Base-by-base conservation (phyloP, 2,888 invertebrate genomes). In the Pristionchus japonicus region DNA sequence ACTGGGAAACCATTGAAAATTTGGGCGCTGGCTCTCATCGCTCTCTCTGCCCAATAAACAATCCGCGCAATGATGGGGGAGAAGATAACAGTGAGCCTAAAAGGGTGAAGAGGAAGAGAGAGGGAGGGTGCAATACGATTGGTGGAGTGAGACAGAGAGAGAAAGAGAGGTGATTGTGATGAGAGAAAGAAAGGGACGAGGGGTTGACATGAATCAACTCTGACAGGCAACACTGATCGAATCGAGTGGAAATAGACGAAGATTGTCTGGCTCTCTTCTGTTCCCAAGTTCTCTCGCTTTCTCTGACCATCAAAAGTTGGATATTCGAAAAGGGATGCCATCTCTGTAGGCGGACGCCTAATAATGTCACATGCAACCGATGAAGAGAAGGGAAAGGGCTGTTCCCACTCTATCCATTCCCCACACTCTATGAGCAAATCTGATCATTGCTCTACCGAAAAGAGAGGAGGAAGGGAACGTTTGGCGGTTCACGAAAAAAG, bases 161-260 rank as follows among this genome's bases (percentile, higher is more conserved):
- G 15, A 43, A n/a, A 74, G 27, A 43, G 80, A 80, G 80, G 80
- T 27, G 82, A 80, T 40, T 47, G 82, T 34, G 80, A 80, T 37
- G 80, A 47, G 80, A 80, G 74, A 40, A 31, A 74, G 74, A 34
- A 11, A 43, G 80, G 20, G 47, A 23, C 70, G n/a, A n/a, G n/a
- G n/a, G 37, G 27, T 70, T 77, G 77, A 77, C 77, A 77, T 43
- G 77, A 77, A 77, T 77, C 77, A 77, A 77, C 43, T 77, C 43
- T 77, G 77, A 77, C 77, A 77, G 43, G 40, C 43, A 40, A 27
- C 77, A 77, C 11, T 6, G 27, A 20, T 15, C 31, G 17, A 34
- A 34, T n/a, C 64, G 31, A 13, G 67, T 67, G 67, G 34, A 67
- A 34, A 67, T 67, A 67, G 67, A 34, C 67, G 67, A 27, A 27